These are phyloP conservation scores for Brachymystax lenok DNA, from an alignment of 2,797 vertebrate species.

Conservation along the genomic window DNA sequence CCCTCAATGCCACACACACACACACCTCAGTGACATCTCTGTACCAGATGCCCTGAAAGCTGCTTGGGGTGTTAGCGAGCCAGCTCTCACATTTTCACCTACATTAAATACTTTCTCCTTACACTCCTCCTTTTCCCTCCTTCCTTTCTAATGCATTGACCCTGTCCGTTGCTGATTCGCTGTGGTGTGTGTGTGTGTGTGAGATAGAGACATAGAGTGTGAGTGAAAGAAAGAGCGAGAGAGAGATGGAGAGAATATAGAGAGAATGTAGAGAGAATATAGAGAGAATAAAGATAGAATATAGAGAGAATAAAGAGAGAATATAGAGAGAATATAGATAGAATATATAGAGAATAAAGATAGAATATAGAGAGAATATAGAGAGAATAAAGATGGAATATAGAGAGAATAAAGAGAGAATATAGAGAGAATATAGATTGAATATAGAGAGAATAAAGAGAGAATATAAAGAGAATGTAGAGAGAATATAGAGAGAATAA, in stretches of 20 bases:
- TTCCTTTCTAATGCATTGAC: constrained; percentile 15
- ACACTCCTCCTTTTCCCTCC: constrained; percentile 22
- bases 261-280: too few relatives aligned
- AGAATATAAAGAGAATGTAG: too few relatives aligned
- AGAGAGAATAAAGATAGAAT: too few relatives aligned
- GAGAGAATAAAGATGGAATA: too few relatives aligned
- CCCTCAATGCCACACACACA: background rate
- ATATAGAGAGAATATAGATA: too few relatives aligned
- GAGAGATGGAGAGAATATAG: background rate
- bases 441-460: too few relatives aligned
- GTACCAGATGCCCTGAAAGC: constrained; percentile 56
- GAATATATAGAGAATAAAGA: too few relatives aligned
- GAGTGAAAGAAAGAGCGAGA: constrained; percentile 16
- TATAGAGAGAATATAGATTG: too few relatives aligned
- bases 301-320: too few relatives aligned
- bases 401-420: too few relatives aligned
- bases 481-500: too few relatives aligned
- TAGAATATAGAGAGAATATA: too few relatives aligned
- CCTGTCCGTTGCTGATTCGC: background rate
- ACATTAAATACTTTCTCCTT: constrained; percentile 40
- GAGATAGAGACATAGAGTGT: background rate
- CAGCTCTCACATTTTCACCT: constrained; percentile 41
- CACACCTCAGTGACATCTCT: constrained; percentile 14
- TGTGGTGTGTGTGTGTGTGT: constrained; percentile 32
- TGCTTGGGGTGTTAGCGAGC: constrained; percentile 51